Conservation (phyloP, 2,113 vertebrate genomes). For the Lynx canadensis region DNA sequence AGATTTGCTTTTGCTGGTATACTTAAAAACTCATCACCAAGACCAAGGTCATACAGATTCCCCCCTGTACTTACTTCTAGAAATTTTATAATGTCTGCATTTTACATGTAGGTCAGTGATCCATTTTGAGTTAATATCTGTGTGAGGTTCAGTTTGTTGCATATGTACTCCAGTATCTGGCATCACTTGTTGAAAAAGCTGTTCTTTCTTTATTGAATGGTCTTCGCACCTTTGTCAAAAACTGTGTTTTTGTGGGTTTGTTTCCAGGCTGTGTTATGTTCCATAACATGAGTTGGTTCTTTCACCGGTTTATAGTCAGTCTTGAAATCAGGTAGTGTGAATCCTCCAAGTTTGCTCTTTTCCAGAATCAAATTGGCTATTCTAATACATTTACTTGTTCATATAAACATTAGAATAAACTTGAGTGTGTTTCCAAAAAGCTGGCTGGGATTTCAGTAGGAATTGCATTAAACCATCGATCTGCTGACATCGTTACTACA, state of each 20-base stretch:
- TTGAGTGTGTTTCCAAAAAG: not conserved
- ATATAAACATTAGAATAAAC: not conserved
- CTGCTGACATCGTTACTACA: not conserved
- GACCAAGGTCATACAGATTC: not conserved
- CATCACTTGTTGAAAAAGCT: not conserved
- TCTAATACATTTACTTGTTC: not conserved
- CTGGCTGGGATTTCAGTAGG: not conserved
- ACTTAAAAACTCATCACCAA: constrained; percentile 20
- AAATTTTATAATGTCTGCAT: not conserved
- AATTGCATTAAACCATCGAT: not conserved
- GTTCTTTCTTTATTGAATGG: not conserved
- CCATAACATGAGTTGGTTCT: not conserved
- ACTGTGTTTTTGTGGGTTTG: not conserved
- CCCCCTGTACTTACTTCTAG: not conserved
- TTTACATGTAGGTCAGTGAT: not conserved
- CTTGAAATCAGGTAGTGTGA: not conserved
- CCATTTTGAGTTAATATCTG: not conserved
- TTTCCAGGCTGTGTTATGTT: not conserved
- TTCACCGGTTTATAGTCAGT: not conserved
- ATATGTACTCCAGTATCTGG: not conserved
- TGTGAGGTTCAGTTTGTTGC: not conserved
- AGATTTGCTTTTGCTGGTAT: not conserved
- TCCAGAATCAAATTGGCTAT: not conserved
- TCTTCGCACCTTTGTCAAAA: not conserved
- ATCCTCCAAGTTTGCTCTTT: not conserved